Conservation (phyloP, 2,888 invertebrate genomes). For the Carpatolechia fugitivella region DNA sequence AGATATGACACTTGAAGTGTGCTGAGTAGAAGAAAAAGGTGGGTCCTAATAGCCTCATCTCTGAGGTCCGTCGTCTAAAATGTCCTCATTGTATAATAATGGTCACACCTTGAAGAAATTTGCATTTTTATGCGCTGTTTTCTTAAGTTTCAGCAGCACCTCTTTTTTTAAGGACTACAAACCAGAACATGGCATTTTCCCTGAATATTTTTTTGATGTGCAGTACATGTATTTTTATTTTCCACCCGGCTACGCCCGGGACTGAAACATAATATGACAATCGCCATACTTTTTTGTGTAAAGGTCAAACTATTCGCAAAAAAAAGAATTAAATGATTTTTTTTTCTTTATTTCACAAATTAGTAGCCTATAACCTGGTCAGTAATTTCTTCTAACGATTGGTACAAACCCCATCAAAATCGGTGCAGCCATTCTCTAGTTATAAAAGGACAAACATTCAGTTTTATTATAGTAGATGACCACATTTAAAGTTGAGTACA, state of each 20-base stretch:
- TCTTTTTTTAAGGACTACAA: too few relatives aligned
- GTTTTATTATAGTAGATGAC: too few relatives aligned
- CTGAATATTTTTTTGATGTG: constrained; percentile 5
- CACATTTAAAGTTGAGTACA: too few relatives aligned
- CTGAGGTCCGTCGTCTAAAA: constrained; percentile 39
- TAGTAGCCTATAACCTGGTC: too few relatives aligned
- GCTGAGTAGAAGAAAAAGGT: constrained; percentile 22
- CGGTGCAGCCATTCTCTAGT: too few relatives aligned
- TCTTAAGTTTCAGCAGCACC: not conserved
- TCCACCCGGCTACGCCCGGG: not conserved
- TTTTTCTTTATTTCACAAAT: too few relatives aligned
- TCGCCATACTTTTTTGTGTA: too few relatives aligned
- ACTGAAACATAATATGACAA: too few relatives aligned
- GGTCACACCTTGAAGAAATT: constrained; percentile 40
- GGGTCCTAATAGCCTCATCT: constrained; percentile 34
- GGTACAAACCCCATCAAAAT: too few relatives aligned
- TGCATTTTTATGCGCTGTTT: constrained; percentile 33
- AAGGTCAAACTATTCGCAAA: not conserved
- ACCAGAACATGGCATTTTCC: constrained; percentile 9
- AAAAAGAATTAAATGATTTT: too few relatives aligned
- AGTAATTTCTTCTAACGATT: too few relatives aligned
- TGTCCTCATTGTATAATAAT: constrained; percentile 41
- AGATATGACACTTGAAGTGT: not conserved
- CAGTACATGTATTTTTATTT: constrained; percentile 7
- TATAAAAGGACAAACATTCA: too few relatives aligned